A percentile compares a stretch with the other conserved stretches of the same genome.
Evolutionary conservation across 2,113 vertebrate genomes (phyloP).

Genomic region (Pachypanchax playfairii): DNA sequence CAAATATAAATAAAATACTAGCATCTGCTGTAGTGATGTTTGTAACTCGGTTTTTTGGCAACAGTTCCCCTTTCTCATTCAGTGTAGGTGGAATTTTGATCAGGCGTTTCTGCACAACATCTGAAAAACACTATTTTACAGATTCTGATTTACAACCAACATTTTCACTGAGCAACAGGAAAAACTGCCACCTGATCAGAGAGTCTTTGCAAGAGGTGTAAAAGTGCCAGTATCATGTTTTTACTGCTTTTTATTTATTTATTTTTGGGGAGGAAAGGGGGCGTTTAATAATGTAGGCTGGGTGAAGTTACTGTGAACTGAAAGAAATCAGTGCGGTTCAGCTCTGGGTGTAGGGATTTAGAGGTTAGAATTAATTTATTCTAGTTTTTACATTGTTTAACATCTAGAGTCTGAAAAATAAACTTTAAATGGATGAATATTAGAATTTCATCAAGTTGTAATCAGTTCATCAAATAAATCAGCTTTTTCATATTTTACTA

Average conservation of each 20-base stretch:
- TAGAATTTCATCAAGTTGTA: too few species aligned
- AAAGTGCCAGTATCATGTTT: neutral
- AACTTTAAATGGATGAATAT: too few species aligned
- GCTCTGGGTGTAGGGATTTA: too few species aligned
- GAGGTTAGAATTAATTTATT: too few species aligned
- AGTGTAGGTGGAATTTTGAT: slow-evolving; percentile 4
- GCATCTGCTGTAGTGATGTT: slow-evolving; percentile 1
- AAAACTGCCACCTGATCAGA: neutral
- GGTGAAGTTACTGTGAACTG: neutral
- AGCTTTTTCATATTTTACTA: too few species aligned
- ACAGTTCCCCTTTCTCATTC: neutral
- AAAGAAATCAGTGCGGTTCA: too few species aligned
- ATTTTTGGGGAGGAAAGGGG: too few species aligned
- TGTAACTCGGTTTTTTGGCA: neutral
- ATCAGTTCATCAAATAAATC: too few species aligned
- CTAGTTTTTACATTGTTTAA: too few species aligned
- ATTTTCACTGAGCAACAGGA: neutral
- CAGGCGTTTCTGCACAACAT: neutral
- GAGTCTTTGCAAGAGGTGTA: neutral
- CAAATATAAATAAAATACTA: neutral
- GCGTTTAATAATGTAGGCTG: neutral
- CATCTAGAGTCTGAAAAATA: too few species aligned
- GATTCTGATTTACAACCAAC: slow-evolving; percentile 4
- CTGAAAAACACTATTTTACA: slow-evolving; percentile 3
- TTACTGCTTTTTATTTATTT: too few species aligned